Conservation (phyloP, 2,113 vertebrate species). For the Centropristis striata region DNA sequence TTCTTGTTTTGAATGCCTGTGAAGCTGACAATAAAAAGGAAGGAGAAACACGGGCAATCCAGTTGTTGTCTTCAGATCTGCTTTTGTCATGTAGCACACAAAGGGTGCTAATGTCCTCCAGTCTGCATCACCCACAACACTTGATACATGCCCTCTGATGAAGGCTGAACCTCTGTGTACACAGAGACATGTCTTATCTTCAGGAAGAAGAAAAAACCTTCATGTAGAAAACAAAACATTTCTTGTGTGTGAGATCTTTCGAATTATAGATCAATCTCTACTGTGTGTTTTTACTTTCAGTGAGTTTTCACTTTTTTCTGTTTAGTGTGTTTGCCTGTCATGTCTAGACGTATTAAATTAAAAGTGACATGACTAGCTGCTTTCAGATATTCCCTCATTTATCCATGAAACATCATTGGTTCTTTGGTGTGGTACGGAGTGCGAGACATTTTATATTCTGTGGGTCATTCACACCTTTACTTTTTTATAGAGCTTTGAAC, state of each 20-base stretch:
- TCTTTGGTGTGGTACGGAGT: constrained; percentile 1
- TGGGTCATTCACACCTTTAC: constrained; percentile 6
- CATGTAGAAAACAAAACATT: constrained; percentile 1
- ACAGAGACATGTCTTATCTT: neutral
- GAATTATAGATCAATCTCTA: constrained; percentile 16
- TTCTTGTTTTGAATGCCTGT: constrained; percentile 23
- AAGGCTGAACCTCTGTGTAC: constrained; percentile 11
- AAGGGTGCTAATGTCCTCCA: constrained; percentile 7
- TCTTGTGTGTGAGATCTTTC: neutral
- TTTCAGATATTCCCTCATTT: neutral
- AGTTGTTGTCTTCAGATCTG: constrained; percentile 7
- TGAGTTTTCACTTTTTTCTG: neutral
- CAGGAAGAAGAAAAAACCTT: neutral
- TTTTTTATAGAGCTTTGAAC: constrained; percentile 17
- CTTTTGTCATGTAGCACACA: constrained; percentile 19
- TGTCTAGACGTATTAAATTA: neutral
- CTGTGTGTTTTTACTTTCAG: neutral
- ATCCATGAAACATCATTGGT: neutral
- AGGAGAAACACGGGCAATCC: constrained; percentile 13
- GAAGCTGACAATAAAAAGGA: constrained; percentile 32
- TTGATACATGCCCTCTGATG: constrained; percentile 1
- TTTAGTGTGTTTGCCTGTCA: constrained; percentile 1
- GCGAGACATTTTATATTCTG: neutral
- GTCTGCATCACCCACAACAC: neutral
- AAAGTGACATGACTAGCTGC: neutral